Evolutionary conservation across 2,888 invertebrate genomes (phyloP), one percentile per base, ranked within the genome.

Genomic region (Brenthis hecate): DNA sequence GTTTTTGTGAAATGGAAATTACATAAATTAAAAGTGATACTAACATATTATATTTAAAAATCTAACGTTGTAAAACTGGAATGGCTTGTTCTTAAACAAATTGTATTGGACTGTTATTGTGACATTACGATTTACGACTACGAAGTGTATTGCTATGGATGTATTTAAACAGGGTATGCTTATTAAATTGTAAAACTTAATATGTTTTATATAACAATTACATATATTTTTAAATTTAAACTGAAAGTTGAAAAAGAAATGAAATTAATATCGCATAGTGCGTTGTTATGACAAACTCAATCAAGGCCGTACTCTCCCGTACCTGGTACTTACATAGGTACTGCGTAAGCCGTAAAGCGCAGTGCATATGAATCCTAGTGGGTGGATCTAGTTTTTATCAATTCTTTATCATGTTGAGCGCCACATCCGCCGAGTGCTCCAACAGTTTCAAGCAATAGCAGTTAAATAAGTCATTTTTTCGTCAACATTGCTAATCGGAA

Each of bases 271-370:
- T 65, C 36, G 48, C n/a, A 62, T 60, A 56, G 64, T 69, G 54
- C 68, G 72, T 72, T 73, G 72, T 73, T 73, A 66, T 82, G 82
- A 83, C 84, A 87, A 86, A 83, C 84, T 81, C 76, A 79, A 84
- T 83, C 91, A 92, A 92, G 92, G 92, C 88, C 92, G 92, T 84
- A 78, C 81, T 79, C 76, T 77, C 75, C 77, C 82, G 92, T 92
- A 83, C 91, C 92, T 84, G 92, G 90, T 80, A 90, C 91, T 75
- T 80, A 70, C 71, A 63, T 71, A n/a, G 78, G 75, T 74, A 73
- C 75, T 74, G 78, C 75, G 77, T 78, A 28, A 28, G 28, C 28
- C 28, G 28, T 28, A 74, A 76, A 79, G 75, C 75, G 68, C 75
- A 79, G 77, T 80, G 77, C 78, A 76, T 76, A 75, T 75, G 80